Evolutionary conservation across 30 jellyfish, hydroid and myxozoan genomes (phyloP), one percentile per base, ranked within the genome.

Genomic region (Chrysaora quinquecirrha): DNA sequence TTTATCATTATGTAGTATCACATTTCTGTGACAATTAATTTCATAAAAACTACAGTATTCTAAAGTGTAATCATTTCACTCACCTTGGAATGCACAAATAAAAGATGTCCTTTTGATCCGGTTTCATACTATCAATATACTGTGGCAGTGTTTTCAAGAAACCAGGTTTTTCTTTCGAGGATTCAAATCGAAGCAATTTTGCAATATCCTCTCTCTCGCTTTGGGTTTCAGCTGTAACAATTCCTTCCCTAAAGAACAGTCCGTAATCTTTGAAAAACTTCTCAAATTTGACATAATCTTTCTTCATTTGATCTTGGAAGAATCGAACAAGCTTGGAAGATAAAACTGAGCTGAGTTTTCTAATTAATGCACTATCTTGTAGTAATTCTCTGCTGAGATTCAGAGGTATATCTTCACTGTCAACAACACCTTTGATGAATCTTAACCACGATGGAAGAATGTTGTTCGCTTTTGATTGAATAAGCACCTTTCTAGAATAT

Each of bases 321-420:
- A 82, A 87, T 9, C 97, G 66, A 20, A 85, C 64, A 6, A 94
- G 65, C 66, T 83, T 87, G 1, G 86, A 69, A 6, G 89, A 85
- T 10, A 94, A 52, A 20, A 94, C 97, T 1, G 90, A 77, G 70
- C 92, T 81, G 14, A 94, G 78, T 54, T 94, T 94, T 60, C 67
- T 91, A 3, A 94, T 81, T 29, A 94, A 71, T 0, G 99, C 97
- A 64, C 99, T 87, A 61, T 94, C 97, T 72, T 94, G 99, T 24
- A 94, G 66, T n/a, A 94, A 90, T 72, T 94, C 99, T 14, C 99
- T 83, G 77, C 99, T 94, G 64, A 94, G 58, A 60, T 94, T 94
- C 89, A 94, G 81, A 11, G 99, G 99, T 1, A 94, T 86, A 34
- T 94, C 99, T 75, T 94, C 99, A 50, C 99, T 94, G 80, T 94